Base-by-base conservation (phyloP, 2,888 invertebrate species). In the Nomada fabriciana region DNA sequence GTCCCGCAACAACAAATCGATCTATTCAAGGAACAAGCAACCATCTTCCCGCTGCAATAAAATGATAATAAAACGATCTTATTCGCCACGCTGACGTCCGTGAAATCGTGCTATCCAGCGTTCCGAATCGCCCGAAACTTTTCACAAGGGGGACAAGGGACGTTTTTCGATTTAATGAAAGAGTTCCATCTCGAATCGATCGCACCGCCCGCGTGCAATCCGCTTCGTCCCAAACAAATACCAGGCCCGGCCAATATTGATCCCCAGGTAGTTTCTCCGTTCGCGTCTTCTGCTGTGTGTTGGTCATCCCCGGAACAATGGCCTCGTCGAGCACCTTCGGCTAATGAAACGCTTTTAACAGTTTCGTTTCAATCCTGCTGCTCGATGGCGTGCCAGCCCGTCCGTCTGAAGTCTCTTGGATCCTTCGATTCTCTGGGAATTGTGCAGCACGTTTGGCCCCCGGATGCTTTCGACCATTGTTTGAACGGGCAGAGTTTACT, bases 211-310 rank as follows among this genome's bases (percentile, higher is more conserved):
- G 20, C 80, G 81, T 84, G 74, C 86, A 86, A 86, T 85, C 87
- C 83, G 80, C 80, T 76, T 78, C 84, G 82, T 87, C 88, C 88
- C 89, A 87, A 90, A 88, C 88, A 89, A 90, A 89, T 88, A 89
- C 89, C 88, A 79, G 57, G 4, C 5, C 80, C 76, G 82, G 81
- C 86, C 89, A 89, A 90, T 89, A 90, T 89, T 87, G 89, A 90
- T 89, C 55, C 84, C 86, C 73, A 67, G 73, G 79, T 72, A 67
- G 68, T 68, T 76, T 72, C 73, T 81, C 69, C 86, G 81, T 86
- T 82, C 80, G 85, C 83, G 60, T 82, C 82, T 89, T 88, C 76
- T 52, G 15, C 71, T 47, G 36, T 36, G 36, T 36, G 65, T 70
- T 67, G 72, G 75, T 76, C 77, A 70, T 72, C 72, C 77, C 64